Evolutionary conservation across 2,797 vertebrate species (phyloP), one percentile per base, ranked within the genome.

Genomic region (Gadopsis marmoratus): DNA sequence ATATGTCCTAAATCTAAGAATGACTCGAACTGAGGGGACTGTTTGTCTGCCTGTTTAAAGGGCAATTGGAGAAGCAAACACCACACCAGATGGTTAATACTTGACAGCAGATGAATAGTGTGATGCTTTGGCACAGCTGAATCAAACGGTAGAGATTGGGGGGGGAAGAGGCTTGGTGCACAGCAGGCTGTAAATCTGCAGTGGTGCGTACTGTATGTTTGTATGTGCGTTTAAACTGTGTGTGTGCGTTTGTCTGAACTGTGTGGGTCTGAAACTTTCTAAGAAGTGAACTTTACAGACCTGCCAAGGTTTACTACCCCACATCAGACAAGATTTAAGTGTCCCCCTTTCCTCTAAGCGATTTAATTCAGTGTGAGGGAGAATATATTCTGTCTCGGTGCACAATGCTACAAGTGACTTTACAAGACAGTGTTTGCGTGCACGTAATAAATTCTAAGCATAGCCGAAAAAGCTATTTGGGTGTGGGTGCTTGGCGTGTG

Each of bases 301-400:
- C 83, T 80, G 83, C 74, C 84, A 76, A 71, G 59, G 73, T 91
- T 90, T 88, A 91, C 80, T 68, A 33, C 69, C 69, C 76, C 71
- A 83, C 77, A 84, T 87, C 83, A 86, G 71, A 21, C 4, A 19
- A 37, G 80, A 91, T 90, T 83, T 90, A 91, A 43, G 4, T 23
- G 51, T 59, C 76, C 68, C 68, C 43, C 59, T 74, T 29, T 21
- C 65, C 79, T 83, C 64, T 2, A 7, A 58, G 78, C 14, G 4
- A 73, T 82, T 86, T 74, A 53, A 86, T 84, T 87, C 70, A 78
- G 71, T 61, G 43, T 0, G 54, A 70, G 78, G 60, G 68, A 63
- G 70, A 86, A 79, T 82, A 56, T 62, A 55, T 67, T 75, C 51
- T 45, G 71, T 71, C 39, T 47, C 33, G 17, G 13, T 73, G 39